Conservation (phyloP, 2,113 vertebrate species). For the Beaufortia kweichowensis region DNA sequence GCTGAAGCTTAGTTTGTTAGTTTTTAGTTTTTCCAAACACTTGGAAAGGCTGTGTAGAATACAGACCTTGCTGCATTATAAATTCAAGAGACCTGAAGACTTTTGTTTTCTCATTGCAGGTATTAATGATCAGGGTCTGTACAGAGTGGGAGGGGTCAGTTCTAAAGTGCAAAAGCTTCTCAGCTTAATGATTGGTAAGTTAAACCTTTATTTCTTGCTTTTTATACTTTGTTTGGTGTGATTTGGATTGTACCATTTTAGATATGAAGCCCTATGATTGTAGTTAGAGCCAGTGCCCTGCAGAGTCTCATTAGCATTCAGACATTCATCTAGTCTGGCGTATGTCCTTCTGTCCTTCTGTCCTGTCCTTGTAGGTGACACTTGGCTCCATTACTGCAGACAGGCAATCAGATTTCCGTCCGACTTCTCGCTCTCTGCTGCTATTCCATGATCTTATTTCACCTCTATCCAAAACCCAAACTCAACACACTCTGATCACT, state of each 20-base stretch:
- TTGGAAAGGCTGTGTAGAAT: neutral
- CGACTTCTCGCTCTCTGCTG: slow-evolving; percentile 30
- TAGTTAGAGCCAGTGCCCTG: neutral
- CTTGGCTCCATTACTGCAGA: slow-evolving; percentile 60
- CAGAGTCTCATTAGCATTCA: slow-evolving; percentile 78
- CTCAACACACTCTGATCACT: neutral
- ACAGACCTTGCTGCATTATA: neutral
- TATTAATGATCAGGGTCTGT: slow-evolving; percentile 96
- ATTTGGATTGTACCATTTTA: neutral
- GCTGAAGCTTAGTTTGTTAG: neutral
- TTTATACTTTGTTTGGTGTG: neutral
- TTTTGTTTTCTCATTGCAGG: slow-evolving; percentile 70
- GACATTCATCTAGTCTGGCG: slow-evolving; percentile 64
- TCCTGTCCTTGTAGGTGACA: slow-evolving; percentile 56
- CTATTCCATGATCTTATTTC: slow-evolving; percentile 8
- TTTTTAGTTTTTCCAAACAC: neutral
- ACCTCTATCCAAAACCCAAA: neutral
- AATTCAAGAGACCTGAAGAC: neutral
- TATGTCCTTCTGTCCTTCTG: slow-evolving; percentile 47
- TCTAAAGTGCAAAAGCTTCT: slow-evolving; percentile 98
- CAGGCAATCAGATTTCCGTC: slow-evolving; percentile 54
- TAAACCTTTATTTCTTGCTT: neutral
- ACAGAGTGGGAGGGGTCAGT: slow-evolving; percentile 96
- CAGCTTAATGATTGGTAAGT: slow-evolving; percentile 91
- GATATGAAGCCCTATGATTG: slow-evolving; percentile 25